Evolutionary conservation across 2,888 invertebrate species (phyloP).

Genomic region (Drosophila anomalata): DNA sequence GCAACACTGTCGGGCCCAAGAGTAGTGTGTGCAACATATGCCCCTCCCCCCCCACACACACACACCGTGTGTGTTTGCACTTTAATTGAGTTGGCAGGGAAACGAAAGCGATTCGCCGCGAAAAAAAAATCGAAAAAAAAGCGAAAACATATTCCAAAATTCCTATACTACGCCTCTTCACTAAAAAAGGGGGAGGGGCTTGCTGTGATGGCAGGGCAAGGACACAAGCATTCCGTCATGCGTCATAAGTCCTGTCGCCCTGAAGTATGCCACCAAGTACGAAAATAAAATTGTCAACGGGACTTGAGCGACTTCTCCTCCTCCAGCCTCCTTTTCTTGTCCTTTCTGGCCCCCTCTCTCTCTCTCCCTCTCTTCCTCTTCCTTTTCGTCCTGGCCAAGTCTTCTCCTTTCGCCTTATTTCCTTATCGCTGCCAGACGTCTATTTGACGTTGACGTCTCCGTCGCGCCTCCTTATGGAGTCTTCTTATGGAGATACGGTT

Average conservation of each 20-base stretch:
- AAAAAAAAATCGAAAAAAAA: not conserved
- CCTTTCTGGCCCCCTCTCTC: not conserved
- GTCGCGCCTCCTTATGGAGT: conserved; percentile 34
- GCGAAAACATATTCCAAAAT: no score
- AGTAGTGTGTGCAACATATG: conserved; percentile 7
- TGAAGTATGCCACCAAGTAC: conserved; percentile 44
- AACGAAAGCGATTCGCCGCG: conserved; percentile 12
- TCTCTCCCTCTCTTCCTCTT: not conserved
- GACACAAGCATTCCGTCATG: conserved; percentile 39
- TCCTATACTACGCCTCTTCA: not conserved
- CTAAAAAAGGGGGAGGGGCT: not conserved
- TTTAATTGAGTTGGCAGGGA: conserved; percentile 46
- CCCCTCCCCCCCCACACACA: not conserved
- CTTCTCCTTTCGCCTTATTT: not conserved
- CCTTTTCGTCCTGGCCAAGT: not conserved
- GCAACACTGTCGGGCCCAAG: conserved; percentile 19
- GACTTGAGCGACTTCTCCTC: conserved; percentile 16
- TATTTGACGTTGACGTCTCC: conserved; percentile 36
- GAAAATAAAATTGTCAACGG: conserved; percentile 63
- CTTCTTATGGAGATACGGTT: conserved; percentile 11
- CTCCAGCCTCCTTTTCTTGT: not conserved
- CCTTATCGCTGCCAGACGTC: conserved; percentile 34
- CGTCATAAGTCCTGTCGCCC: conserved; percentile 41
- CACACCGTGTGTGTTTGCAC: conserved; percentile 6
- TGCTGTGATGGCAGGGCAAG: not conserved